Conservation (phyloP, 92 coral and sea anemone genomes). For the Siderastrea radians region DNA sequence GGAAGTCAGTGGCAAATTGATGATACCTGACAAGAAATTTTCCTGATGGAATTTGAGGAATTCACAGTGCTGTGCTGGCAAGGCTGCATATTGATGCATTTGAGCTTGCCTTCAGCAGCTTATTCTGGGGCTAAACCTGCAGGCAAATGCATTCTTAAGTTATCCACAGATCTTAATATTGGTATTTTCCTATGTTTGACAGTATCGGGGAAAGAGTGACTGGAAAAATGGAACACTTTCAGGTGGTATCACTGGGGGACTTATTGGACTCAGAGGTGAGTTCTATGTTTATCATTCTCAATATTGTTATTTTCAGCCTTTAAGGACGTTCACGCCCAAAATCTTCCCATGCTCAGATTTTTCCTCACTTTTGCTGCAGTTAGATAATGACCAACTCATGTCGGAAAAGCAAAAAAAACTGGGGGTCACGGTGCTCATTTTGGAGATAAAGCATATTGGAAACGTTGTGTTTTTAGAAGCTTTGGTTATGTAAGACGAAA, state of each 20-base stretch:
- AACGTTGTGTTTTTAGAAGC: no score
- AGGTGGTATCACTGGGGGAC: constrained; percentile 96
- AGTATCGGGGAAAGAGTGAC: constrained; percentile 98
- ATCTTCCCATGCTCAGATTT: background rate
- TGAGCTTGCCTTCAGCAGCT: background rate
- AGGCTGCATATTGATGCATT: background rate
- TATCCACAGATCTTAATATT: background rate
- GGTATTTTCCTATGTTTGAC: background rate
- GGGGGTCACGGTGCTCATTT: no score
- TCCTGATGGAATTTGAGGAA: no score
- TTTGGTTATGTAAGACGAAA: no score
- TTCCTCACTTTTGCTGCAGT: no score
- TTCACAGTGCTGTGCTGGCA: no score
- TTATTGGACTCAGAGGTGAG: constrained; percentile 94
- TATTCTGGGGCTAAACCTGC: background rate
- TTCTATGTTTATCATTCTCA: background rate
- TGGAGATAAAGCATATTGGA: no score
- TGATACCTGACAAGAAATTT: no score
- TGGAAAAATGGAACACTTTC: constrained; percentile 99
- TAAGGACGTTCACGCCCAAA: no score
- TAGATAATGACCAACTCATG: no score
- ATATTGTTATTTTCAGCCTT: no score
- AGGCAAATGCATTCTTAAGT: background rate
- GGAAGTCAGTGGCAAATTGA: background rate
- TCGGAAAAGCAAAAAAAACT: no score